A percentile compares a stretch with the other conserved stretches of the same genome.
Conservation (phyloP, 2,113 vertebrate genomes). For the Leuciscus idus region DNA sequence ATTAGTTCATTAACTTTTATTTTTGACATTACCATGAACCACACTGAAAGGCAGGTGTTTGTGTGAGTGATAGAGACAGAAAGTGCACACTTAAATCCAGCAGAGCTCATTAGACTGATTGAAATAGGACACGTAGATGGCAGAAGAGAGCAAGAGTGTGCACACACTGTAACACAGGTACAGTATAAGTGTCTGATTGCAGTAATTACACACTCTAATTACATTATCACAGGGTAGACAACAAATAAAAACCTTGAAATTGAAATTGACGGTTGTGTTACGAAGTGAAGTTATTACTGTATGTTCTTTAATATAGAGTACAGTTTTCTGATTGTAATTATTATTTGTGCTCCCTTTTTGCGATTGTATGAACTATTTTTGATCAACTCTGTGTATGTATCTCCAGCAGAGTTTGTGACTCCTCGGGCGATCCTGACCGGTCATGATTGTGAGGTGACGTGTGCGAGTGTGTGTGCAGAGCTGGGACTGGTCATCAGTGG, state of each 20-base stretch:
- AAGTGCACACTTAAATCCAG: neutral
- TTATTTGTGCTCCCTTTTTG: neutral
- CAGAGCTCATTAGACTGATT: constrained; percentile 10
- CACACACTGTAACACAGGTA: neutral
- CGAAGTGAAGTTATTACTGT: neutral
- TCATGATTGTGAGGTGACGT: constrained; percentile 94
- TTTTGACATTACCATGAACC: constrained; percentile 4
- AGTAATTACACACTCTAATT: neutral
- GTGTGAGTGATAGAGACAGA: constrained; percentile 15
- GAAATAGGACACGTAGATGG: neutral
- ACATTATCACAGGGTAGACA: neutral
- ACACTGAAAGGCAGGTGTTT: neutral
- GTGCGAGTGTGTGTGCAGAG: constrained; percentile 91
- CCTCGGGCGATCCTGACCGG: constrained; percentile 92
- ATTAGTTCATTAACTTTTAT: neutral
- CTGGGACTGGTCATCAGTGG: constrained; percentile 95
- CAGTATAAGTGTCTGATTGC: neutral
- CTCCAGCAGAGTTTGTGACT: constrained; percentile 85
- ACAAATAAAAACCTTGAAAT: neutral
- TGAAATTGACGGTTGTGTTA: neutral
- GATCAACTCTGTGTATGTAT: neutral
- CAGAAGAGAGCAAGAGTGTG: neutral
- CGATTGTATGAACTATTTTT: neutral
- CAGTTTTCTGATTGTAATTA: neutral
- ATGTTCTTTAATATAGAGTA: neutral